These are phyloP conservation scores for Cyphomyrus plagiostoma DNA, from an alignment of 2,113 vertebrate genomes.

Conservation along the genomic window DNA sequence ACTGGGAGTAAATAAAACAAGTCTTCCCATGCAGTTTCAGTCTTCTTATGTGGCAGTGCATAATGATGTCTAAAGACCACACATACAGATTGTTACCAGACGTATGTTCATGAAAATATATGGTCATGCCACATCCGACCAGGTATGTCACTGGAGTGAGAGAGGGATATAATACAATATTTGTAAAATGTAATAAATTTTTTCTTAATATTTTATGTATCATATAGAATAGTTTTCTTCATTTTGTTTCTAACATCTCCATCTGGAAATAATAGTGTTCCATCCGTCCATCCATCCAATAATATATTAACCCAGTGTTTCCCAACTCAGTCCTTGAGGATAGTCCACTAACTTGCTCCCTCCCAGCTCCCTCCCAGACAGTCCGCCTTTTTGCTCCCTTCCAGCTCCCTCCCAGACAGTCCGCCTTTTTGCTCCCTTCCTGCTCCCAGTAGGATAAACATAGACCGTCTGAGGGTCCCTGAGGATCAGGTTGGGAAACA, in stretches of 20 bases:
- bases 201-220: background rate
- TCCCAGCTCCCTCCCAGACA: background rate
- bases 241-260: background rate
- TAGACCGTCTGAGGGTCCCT: background rate
- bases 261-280: background rate
- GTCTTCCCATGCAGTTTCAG: background rate
- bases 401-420: background rate
- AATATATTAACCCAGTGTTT: background rate
- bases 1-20: background rate
- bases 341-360: background rate
- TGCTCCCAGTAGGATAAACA: background rate
- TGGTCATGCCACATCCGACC: background rate
- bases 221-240: background rate
- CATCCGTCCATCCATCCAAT: background rate
- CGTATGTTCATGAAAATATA: background rate
- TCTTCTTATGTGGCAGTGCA: background rate
- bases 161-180: background rate
- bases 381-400: background rate
- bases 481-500: background rate
- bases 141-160: background rate
- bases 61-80: background rate
- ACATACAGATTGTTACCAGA: background rate
- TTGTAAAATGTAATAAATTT: background rate
- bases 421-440: background rate
- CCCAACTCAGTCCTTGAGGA: background rate